Evolutionary conservation across 2,113 vertebrate species (phyloP).

Genomic region (Microcebus tavaratra): DNA sequence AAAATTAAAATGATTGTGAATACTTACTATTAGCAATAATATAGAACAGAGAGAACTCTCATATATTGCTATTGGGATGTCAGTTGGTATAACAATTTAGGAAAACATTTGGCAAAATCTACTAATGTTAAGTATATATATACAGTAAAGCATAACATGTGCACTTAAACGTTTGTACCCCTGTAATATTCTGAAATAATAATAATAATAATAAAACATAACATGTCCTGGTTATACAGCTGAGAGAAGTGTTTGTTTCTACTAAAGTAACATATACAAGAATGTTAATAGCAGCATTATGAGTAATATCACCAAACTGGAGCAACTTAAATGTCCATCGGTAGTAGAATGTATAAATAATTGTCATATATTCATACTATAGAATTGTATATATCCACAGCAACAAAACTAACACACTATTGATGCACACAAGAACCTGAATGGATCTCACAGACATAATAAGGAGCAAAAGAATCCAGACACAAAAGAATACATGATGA

Average conservation of each 20-base stretch:
- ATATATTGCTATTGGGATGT: not conserved
- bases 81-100: not conserved
- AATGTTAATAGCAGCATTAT: not conserved
- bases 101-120: not conserved
- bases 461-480: not conserved
- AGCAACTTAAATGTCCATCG: not conserved
- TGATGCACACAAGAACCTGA: not conserved
- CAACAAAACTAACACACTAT: not conserved
- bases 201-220: not conserved
- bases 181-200: no score
- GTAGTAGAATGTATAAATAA: not conserved
- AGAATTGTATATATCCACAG: no score
- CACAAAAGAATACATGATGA: not conserved
- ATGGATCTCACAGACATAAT: not conserved
- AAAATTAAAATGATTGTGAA: not conserved
- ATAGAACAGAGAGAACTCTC: not conserved
- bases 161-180: no score
- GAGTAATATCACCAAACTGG: not conserved
- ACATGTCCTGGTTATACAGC: not conserved
- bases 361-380: not conserved
- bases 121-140: not conserved
- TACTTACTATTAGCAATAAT: not conserved
- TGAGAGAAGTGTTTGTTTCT: not conserved
- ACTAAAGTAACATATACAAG: not conserved
- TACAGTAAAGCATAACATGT: not conserved